phyloP scores from a whole-genome alignment of 2,113 vertebrate species.

The Anarrhichthys ocellatus region DNA sequence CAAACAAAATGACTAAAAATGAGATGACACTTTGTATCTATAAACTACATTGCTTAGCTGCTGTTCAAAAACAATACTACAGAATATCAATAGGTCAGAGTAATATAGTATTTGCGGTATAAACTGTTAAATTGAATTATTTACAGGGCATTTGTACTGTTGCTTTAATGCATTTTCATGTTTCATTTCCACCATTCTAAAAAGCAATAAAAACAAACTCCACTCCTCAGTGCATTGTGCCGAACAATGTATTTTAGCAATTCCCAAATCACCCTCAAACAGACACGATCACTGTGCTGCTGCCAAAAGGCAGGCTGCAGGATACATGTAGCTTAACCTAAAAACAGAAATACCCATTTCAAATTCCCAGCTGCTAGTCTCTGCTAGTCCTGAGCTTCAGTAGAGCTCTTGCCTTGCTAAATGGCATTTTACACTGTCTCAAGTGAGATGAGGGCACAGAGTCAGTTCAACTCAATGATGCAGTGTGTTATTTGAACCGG shows the following conservation, averaged over 20 bases:
- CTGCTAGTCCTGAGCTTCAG: conserved; percentile 22
- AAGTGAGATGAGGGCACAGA: background rate
- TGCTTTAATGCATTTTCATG: background rate
- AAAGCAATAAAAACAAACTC: background rate
- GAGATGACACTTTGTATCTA: background rate
- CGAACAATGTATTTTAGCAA: conserved; percentile 29
- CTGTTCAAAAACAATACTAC: background rate
- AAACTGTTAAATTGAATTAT: background rate
- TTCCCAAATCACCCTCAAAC: conserved; percentile 49
- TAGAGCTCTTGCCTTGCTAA: conserved; percentile 3
- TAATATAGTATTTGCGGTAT: background rate
- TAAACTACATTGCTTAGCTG: background rate
- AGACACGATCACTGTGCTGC: conserved; percentile 18
- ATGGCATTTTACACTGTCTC: conserved; percentile 20
- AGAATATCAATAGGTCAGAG: background rate
- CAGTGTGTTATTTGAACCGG: background rate
- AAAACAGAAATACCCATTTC: conserved; percentile 44
- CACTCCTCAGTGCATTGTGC: background rate
- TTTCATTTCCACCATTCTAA: background rate
- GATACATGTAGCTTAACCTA: conserved; percentile 42
- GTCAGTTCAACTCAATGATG: conserved; percentile 1
- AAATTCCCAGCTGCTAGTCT: conserved; percentile 15
- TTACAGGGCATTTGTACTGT: background rate
- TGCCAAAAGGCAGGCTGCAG: conserved; percentile 40
- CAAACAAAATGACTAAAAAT: background rate